phyloP scores from a whole-genome alignment of 2,113 vertebrate genomes.

The Hylia prasina region DNA sequence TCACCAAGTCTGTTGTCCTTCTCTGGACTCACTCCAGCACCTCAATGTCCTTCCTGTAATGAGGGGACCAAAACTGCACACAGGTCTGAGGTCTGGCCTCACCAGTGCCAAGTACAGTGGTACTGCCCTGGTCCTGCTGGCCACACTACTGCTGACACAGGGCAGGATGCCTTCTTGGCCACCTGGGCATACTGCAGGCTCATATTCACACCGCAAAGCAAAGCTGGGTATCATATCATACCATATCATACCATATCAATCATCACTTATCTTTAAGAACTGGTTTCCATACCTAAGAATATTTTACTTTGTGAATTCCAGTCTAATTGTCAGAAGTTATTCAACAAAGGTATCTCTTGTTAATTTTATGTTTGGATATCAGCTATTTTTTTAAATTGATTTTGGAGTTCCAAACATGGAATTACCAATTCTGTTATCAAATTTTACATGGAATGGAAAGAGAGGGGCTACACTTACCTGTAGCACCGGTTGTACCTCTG shows the following conservation, averaged over 20 bases:
- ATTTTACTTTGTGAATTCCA: background rate
- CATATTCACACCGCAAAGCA: background rate
- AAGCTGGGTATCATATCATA: background rate
- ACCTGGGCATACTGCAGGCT: background rate
- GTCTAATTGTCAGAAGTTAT: background rate
- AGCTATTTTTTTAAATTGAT: background rate
- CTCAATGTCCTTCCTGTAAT: background rate
- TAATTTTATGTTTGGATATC: background rate
- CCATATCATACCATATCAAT: background rate
- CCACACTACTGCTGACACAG: background rate
- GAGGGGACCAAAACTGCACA: background rate
- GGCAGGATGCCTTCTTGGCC: background rate
- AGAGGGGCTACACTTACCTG: rapidly evolving
- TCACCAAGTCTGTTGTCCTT: background rate
- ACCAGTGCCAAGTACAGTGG: rapidly evolving
- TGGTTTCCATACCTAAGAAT: background rate
- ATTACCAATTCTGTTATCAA: background rate
- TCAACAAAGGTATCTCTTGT: background rate
- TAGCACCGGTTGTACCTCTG: background rate
- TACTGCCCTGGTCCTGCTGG: background rate
- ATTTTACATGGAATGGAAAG: background rate
- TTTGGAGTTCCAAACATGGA: background rate
- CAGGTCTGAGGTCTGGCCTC: background rate
- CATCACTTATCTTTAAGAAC: background rate
- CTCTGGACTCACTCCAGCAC: rapidly evolving